Base-by-base conservation (phyloP, 2,113 vertebrate genomes). In the Cynocephalus volans region DNA sequence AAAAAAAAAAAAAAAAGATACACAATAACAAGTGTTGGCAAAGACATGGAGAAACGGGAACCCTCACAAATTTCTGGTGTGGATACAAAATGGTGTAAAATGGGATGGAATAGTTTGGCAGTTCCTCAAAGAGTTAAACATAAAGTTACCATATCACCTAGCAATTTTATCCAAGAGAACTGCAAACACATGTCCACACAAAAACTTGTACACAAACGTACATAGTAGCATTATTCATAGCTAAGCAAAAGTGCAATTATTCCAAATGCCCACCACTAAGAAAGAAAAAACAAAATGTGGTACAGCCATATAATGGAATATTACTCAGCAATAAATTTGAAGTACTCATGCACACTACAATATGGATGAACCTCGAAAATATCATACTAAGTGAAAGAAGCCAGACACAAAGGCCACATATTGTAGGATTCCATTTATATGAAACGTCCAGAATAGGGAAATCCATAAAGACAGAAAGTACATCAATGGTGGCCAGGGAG, bases 251-350 rank as follows among this genome's bases (percentile, higher is more conserved):
- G n/a, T 54, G 4, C 56, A 87, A 90, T 77, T 50, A 83, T 87
- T 9, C 6, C 8, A 80, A 93, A 76, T 64, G 82, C 64, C 26
- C 58, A 93, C 65, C 58, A 86, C 11, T 45, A 72, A 69, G 23
- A 79, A 79, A 58, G 67, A 90, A 24, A 82, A 56, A 96, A 77
- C 26, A 90, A 79, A 92, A 83, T 64, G 64, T 23, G 19, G 21
- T 31, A 33, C 0, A 65, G 80, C 8, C 41, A 41, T 4, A n/a
- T 13, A 52, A 90, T 19, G 17, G 31, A 36, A 54, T 36, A 73
- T 31, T 83, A 79, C 12, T 52, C 17, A 18, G 50, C 48, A 18
- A 5, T 41, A 58, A 58, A 85, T 75, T 90, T 77, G 33, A 88
- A 64, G 50, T 31, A 85, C 50, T 76, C 45, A 77, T 28, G 70